Evolutionary conservation across 92 coral and sea anemone species (phyloP).

Genomic region (Porites lobata): DNA sequence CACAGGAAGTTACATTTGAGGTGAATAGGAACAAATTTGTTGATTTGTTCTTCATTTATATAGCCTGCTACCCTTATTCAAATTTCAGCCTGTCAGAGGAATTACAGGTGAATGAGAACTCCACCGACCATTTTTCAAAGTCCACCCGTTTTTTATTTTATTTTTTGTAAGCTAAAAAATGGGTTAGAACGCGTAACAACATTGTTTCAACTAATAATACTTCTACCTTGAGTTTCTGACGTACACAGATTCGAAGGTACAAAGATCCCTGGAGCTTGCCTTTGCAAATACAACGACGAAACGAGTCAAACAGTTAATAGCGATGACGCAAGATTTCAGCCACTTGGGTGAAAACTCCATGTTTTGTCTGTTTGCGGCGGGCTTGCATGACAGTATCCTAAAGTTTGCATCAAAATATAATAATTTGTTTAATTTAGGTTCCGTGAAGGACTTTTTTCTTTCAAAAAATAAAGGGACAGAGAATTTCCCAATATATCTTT

Average conservation of each 20-base stretch:
- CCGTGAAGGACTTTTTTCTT: neutral
- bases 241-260: neutral
- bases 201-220: neutral
- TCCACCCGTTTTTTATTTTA: no score
- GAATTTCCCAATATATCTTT: neutral
- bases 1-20: constrained; percentile 9
- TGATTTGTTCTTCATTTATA: constrained; percentile 1
- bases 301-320: neutral
- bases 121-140: neutral
- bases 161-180: neutral
- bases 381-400: constrained; percentile 19
- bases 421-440: neutral
- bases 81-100: neutral
- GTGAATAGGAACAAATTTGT: constrained; percentile 17
- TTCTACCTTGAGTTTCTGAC: neutral
- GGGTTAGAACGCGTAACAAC: no score
- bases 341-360: neutral
- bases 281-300: neutral
- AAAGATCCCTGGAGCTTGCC: constrained; percentile 3
- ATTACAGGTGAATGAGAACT: neutral
- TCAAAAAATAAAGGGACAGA: neutral
- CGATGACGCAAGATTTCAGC: constrained; percentile 15
- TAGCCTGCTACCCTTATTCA: neutral
- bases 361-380: constrained; percentile 10
- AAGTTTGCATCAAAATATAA: neutral